phyloP scores from a whole-genome alignment of 2,797 vertebrate species.

The Poeciliopsis infans region DNA sequence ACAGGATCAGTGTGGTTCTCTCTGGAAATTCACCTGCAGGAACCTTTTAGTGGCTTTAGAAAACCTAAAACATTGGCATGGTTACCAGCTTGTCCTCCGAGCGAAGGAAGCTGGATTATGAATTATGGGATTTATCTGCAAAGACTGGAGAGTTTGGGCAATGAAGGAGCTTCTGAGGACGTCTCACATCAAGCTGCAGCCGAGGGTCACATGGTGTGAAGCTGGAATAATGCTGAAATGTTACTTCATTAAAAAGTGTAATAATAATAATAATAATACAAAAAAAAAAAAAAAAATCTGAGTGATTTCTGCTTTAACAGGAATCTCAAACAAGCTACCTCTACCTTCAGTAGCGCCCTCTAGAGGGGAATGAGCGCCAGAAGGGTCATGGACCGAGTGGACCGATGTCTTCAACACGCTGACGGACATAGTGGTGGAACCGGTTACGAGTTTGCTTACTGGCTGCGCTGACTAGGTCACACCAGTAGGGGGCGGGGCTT shows the following conservation, averaged over 20 bases:
- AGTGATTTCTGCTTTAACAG: neutral
- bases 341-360: neutral
- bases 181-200: neutral
- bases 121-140: neutral
- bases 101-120: neutral
- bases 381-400: neutral
- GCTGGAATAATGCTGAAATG: neutral
- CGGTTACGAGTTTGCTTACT: neutral
- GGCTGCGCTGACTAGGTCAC: neutral
- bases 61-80: neutral
- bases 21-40: neutral
- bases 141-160: neutral
- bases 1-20: neutral
- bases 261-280: too few species aligned
- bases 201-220: neutral
- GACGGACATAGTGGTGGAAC: too few species aligned
- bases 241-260: neutral
- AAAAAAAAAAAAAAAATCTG: neutral
- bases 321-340: neutral
- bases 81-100: neutral
- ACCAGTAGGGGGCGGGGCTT: neutral
- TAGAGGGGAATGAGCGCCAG: neutral
- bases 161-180: neutral
- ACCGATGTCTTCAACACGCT: neutral
- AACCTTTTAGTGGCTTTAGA: neutral